These are phyloP conservation scores for Harpagoxenus sublaevis DNA, from an alignment of 2,888 invertebrate species.

Conservation along the genomic window DNA sequence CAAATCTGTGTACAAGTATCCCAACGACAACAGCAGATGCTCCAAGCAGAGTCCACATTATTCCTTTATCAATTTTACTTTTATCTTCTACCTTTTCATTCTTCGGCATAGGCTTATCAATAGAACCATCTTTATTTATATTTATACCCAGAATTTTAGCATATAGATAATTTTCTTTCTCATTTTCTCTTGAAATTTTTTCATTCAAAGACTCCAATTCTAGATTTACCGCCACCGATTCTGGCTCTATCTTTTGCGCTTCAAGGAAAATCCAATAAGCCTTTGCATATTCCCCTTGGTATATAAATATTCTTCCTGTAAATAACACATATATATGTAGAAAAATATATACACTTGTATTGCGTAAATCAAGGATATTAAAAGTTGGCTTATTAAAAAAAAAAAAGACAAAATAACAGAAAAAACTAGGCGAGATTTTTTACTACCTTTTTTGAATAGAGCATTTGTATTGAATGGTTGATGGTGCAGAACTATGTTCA, in stretches of 20 bases:
- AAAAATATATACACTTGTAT: not conserved
- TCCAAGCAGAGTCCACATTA: slow-evolving; percentile 91
- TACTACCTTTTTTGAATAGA: slow-evolving; percentile 93
- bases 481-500: slow-evolving; percentile 93
- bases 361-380: slow-evolving; percentile 11
- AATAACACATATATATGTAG: slow-evolving; percentile 4
- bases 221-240: slow-evolving; percentile 88
- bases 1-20: slow-evolving; percentile 92
- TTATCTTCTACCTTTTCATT: slow-evolving; percentile 57
- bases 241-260: slow-evolving; percentile 90
- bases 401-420: no score
- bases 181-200: slow-evolving; percentile 88
- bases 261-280: slow-evolving; percentile 90
- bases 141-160: slow-evolving; percentile 89
- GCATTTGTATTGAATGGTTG: slow-evolving; percentile 97
- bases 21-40: slow-evolving; percentile 91
- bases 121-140: not conserved
- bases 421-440: slow-evolving; percentile 2
- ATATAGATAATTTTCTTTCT: slow-evolving; percentile 90
- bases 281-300: slow-evolving; percentile 90
- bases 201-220: slow-evolving; percentile 88
- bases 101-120: slow-evolving; percentile 34
- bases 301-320: slow-evolving; percentile 88
- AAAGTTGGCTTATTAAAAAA: slow-evolving; percentile 4
- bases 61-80: slow-evolving; percentile 84